These are phyloP conservation scores for Scaptodrosophila latifasciaeformis DNA, from an alignment of 2,888 invertebrate species.

Conservation along the genomic window DNA sequence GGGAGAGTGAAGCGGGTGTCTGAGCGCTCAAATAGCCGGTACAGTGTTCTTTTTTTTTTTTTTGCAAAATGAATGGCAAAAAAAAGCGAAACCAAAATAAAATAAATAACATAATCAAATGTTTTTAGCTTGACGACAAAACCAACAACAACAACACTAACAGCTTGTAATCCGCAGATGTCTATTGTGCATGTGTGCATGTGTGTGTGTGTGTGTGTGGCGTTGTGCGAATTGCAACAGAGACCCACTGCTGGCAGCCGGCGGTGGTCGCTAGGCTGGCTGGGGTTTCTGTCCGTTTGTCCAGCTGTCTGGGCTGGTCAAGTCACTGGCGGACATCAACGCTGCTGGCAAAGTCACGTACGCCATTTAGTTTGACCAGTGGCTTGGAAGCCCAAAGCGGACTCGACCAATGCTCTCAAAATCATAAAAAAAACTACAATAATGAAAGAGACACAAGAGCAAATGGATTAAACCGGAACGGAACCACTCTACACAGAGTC, in stretches of 20 bases:
- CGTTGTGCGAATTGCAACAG: too few relatives aligned
- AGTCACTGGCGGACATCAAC: constrained; percentile 67
- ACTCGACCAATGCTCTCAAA: constrained; percentile 5
- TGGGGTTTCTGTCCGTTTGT: constrained; percentile 8
- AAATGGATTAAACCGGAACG: constrained; percentile 25
- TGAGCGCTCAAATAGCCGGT: too few relatives aligned
- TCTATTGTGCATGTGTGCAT: too few relatives aligned
- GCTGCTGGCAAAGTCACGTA: constrained; percentile 71
- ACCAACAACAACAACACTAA: too few relatives aligned
- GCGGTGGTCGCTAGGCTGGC: constrained; percentile 7
- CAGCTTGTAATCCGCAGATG: too few relatives aligned
- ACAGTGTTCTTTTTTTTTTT: not conserved
- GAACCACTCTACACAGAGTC: too few relatives aligned
- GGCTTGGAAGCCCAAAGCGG: not conserved
- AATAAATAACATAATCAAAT: not conserved
- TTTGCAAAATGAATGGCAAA: not conserved
- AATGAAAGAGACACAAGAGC: too few relatives aligned
- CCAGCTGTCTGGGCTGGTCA: constrained; percentile 17
- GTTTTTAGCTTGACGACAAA: constrained; percentile 30
- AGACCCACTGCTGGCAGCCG: constrained; percentile 5
- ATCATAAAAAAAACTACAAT: constrained; percentile 3
- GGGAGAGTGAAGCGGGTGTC: too few relatives aligned
- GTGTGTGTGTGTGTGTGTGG: too few relatives aligned
- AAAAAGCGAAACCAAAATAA: not conserved
- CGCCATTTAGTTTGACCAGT: constrained; percentile 63